Percentiles rank a stretch among this genome's conserved stretches.
Evolutionary conservation across 1,140 invertebrate genomes (phyloP).

Genomic region (Antheraea pernyi): DNA sequence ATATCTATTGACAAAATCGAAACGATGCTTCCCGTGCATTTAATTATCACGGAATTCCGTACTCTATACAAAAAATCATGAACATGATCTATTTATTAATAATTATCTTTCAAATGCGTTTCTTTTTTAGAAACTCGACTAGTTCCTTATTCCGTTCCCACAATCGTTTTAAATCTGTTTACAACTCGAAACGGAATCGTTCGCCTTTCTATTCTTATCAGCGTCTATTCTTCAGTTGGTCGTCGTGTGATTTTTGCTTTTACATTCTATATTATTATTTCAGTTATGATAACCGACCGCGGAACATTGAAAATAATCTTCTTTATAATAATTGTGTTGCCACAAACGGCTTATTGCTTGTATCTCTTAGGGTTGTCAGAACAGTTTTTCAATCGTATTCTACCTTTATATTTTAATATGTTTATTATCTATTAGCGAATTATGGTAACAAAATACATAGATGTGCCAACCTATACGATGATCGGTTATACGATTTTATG

Average conservation of each 20-base stretch:
- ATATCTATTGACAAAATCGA: not conserved
- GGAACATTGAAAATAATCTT: constrained; percentile 47
- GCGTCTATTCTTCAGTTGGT: not conserved
- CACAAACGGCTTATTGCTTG: constrained; percentile 19
- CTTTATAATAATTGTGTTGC: constrained; percentile 21
- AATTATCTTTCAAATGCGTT: not conserved
- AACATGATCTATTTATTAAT: not conserved
- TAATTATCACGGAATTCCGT: not conserved
- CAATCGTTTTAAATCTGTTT: constrained; percentile 9
- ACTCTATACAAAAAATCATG: not conserved
- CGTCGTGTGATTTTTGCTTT: constrained; percentile 2
- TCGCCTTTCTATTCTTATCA: constrained; percentile 38
- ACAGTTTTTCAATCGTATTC: not conserved
- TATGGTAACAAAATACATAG: too few relatives aligned
- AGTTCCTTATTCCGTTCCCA: constrained; percentile 9
- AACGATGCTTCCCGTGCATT: not conserved
- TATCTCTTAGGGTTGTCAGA: constrained; percentile 5
- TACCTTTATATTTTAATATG: not conserved
- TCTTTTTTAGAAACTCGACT: not conserved
- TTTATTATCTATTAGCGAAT: not conserved
- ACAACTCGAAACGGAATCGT: constrained; percentile 10
- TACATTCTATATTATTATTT: not conserved
- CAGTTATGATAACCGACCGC: constrained; percentile 23
- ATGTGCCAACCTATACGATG: too few relatives aligned
- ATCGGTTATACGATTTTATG: too few relatives aligned